These are phyloP conservation scores for Oryzias woworae DNA, from an alignment of 2,113 vertebrate species.

Conservation along the genomic window DNA sequence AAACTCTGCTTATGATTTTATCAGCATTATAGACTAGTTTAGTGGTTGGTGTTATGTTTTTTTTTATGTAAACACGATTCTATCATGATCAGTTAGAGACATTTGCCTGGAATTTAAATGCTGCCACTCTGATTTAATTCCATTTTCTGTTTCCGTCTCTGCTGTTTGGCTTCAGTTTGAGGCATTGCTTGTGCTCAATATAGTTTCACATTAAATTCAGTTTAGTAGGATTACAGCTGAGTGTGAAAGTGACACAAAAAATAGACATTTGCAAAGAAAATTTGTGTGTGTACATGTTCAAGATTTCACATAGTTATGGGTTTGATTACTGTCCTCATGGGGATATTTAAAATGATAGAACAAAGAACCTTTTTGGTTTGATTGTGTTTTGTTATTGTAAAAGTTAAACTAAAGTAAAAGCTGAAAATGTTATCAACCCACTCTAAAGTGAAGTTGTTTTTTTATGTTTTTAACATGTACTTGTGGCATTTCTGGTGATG, in stretches of 20 bases:
- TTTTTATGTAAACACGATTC: slow-evolving; percentile 13
- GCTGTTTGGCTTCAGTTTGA: slow-evolving; percentile 41
- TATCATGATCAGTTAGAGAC: slow-evolving; percentile 23
- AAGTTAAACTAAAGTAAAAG: too few species aligned
- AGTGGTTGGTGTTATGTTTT: slow-evolving; percentile 24
- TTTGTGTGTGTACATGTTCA: not conserved
- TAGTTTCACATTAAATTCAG: slow-evolving; percentile 28
- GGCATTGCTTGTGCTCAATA: slow-evolving; percentile 24
- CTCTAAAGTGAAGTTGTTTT: too few species aligned
- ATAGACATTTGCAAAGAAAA: slow-evolving; percentile 14
- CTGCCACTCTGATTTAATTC: slow-evolving; percentile 25
- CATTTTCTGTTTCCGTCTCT: slow-evolving; percentile 40
- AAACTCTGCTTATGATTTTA: slow-evolving; percentile 37
- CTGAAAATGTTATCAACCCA: too few species aligned
- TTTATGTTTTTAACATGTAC: too few species aligned
- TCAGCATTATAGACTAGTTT: slow-evolving; percentile 14
- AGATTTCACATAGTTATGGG: too few species aligned
- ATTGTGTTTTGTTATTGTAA: too few species aligned
- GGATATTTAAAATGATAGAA: too few species aligned
- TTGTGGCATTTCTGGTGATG: too few species aligned
- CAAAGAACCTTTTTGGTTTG: too few species aligned
- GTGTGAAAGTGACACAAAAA: slow-evolving; percentile 14
- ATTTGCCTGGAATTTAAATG: slow-evolving; percentile 30
- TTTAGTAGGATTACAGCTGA: slow-evolving; percentile 39
- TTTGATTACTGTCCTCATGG: too few species aligned